Conservation (phyloP, 2,797 vertebrate genomes). For the Margarornis squamiger region DNA sequence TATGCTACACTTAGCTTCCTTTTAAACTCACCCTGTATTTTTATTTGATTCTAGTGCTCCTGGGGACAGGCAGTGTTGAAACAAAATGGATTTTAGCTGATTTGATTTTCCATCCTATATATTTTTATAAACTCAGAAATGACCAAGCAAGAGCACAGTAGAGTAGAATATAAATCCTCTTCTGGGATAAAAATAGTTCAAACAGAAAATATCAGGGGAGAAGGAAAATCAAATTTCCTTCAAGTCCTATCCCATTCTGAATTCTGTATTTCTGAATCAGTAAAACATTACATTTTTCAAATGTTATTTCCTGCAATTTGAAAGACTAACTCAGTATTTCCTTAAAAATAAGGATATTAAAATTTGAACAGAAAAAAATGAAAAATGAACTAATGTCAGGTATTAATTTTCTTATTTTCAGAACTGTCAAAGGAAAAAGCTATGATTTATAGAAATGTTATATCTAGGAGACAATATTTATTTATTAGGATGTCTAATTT, state of each 20-base stretch:
- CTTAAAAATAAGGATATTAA: neutral
- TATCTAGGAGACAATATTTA: neutral
- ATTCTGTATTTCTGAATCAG: constrained; percentile 37
- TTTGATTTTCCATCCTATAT: constrained; percentile 69
- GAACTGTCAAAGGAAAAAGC: neutral
- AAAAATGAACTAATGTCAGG: neutral
- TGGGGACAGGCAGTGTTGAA: constrained; percentile 36
- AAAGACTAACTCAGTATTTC: constrained; percentile 13
- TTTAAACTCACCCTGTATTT: constrained; percentile 45
- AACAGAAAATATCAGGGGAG: neutral
- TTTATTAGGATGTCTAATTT: neutral
- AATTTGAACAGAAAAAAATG: neutral
- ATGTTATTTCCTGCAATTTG: constrained; percentile 8
- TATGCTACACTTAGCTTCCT: constrained; percentile 47
- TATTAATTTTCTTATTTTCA: neutral
- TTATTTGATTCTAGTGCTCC: constrained; percentile 60
- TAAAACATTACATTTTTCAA: constrained; percentile 19
- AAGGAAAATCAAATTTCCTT: constrained; percentile 31
- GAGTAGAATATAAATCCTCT: constrained; percentile 55
- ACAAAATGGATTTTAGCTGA: constrained; percentile 68
- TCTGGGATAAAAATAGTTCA: constrained; percentile 60
- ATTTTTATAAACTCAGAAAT: constrained; percentile 66
- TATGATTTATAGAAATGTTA: neutral
- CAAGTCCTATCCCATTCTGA: constrained; percentile 10
- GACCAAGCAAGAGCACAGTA: constrained; percentile 30